Base-by-base conservation (phyloP, 2,888 invertebrate genomes). In the Rhamnusium bicolor region DNA sequence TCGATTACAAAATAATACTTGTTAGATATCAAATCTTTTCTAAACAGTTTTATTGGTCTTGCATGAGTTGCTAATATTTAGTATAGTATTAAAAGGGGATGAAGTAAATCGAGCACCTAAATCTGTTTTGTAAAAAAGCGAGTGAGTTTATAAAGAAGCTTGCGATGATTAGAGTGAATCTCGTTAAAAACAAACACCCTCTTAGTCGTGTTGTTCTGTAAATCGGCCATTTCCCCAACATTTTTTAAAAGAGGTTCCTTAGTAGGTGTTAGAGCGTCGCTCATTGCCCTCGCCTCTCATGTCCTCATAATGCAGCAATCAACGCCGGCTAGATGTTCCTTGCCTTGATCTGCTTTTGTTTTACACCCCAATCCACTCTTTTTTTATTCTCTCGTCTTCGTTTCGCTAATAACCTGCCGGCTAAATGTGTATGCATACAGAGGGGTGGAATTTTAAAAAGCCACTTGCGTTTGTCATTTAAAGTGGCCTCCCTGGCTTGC, bases 161-260 rank as follows among this genome's bases (percentile, higher is more conserved):
- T 79, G 79, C 84, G 83, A 82, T 83, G 85, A 86, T 86, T 85
- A 82, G 81, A 83, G 82, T 75, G 85, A 87, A 87, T 86, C 87
- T 87, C 87, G 87, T 87, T 87, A 87, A 87, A 86, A 86, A 86
- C 85, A 87, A 87, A 86, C 86, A 85, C 87, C 86, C 87, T 85
- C 85, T 86, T 84, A 85, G 85, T 82, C 80, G 83, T 81, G 85
- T 85, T 86, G 85, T 87, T 86, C 82, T 85, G 79, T 84, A 84
- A 86, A 86, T 86, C 85, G 84, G 81, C 79, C 80, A 76, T 79
- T 83, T 82, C 82, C 83, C 81, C 79, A 73, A 73, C 75, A 70
- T 77, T 81, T 82, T 85, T 82, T 82, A 83, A 82, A 85, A 83
- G 83, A 84, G 81, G 83, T 83, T 85, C 83, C 75, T 83, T 85